Evolutionary conservation across 2,797 vertebrate species (phyloP).

Genomic region (Gadopsis marmoratus): DNA sequence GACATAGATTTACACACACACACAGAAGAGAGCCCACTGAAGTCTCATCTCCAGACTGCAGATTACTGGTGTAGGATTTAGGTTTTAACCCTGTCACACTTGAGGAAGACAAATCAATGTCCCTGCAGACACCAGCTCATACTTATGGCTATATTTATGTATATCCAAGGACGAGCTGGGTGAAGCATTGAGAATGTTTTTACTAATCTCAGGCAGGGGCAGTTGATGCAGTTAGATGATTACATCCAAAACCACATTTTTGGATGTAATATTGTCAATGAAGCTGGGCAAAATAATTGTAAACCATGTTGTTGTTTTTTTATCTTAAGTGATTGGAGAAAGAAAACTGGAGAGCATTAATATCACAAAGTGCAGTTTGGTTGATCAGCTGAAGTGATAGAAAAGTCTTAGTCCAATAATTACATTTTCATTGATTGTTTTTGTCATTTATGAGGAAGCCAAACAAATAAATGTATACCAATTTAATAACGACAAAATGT

Average conservation of each 20-base stretch:
- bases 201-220: constrained; percentile 46
- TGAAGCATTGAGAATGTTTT: constrained; percentile 48
- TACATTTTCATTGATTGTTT: constrained; percentile 14
- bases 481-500: not conserved
- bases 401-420: not conserved
- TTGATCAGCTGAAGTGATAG: not conserved
- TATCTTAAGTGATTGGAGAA: not conserved
- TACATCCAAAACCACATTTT: constrained; percentile 34
- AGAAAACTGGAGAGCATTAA: not conserved
- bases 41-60: constrained; percentile 76
- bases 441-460: not conserved
- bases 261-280: constrained; percentile 23
- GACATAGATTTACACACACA: constrained; percentile 25
- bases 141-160: constrained; percentile 77
- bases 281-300: not conserved
- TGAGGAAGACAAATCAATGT: constrained; percentile 78
- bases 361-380: not conserved
- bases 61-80: constrained; percentile 81
- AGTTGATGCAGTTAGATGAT: constrained; percentile 50
- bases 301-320: not conserved
- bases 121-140: constrained; percentile 71
- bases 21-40: constrained; percentile 55
- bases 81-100: constrained; percentile 81
- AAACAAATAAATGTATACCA: constrained; percentile 13
- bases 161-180: constrained; percentile 72